phyloP scores from a whole-genome alignment of 2,113 vertebrate species.

The Ptilonorhynchus violaceus region DNA sequence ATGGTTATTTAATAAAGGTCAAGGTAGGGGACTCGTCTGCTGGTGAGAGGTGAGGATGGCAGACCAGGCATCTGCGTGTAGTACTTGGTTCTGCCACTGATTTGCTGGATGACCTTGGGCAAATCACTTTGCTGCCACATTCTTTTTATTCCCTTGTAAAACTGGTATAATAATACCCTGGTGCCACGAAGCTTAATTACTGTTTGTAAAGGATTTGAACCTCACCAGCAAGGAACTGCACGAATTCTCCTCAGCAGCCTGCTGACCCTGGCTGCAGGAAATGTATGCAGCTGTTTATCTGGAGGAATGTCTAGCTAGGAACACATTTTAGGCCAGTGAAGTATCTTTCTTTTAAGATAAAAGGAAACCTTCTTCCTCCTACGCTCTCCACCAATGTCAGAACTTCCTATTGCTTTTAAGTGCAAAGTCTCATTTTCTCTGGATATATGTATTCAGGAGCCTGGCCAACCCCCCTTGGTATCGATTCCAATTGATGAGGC shows the following conservation, averaged over 20 bases:
- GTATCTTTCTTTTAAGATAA: conserved; percentile 20
- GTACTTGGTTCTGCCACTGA: neutral
- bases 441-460: neutral
- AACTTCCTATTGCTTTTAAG: conserved; percentile 13
- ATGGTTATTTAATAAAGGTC: conserved; percentile 41
- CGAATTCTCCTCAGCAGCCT: neutral
- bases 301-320: neutral
- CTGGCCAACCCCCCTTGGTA: neutral
- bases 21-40: neutral
- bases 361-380: conserved; percentile 24
- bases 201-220: conserved; percentile 29
- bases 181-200: conserved; percentile 12
- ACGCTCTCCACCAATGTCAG: neutral
- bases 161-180: neutral
- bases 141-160: conserved; percentile 47
- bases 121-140: neutral
- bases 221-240: neutral
- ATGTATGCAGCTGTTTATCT: neutral
- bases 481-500: neutral
- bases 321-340: neutral
- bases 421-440: neutral
- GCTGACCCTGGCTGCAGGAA: neutral
- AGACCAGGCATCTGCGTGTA: neutral
- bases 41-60: conserved; percentile 6
- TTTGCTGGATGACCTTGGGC: conserved; percentile 27